phyloP scores from a whole-genome alignment of 1,140 invertebrate genomes.

The Formica selysi region DNA sequence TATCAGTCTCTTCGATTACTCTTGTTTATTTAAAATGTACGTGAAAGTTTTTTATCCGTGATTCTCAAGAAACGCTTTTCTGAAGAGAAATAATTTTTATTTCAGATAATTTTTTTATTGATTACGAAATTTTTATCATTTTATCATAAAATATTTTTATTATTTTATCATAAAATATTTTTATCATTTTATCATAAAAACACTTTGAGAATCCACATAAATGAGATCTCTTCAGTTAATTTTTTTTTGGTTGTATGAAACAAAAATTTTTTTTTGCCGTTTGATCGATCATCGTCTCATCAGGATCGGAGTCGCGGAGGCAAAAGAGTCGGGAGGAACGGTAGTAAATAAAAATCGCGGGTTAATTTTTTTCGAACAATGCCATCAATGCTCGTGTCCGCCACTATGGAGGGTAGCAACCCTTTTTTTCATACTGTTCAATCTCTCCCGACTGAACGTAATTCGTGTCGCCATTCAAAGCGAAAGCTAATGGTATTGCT shows the following conservation, averaged over 20 bases:
- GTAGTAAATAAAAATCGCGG: constrained; percentile 76
- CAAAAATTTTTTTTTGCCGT: constrained; percentile 53
- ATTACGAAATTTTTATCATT: no score
- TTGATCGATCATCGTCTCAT: constrained; percentile 69
- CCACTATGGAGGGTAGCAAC: constrained; percentile 65
- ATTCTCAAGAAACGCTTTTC: not conserved
- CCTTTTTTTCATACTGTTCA: constrained; percentile 70
- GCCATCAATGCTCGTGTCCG: constrained; percentile 64
- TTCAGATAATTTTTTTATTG: not conserved
- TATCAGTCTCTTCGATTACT: not conserved
- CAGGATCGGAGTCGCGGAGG: constrained; percentile 58
- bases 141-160: no score
- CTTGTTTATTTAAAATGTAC: not conserved
- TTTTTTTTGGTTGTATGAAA: constrained; percentile 16
- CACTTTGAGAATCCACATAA: no score
- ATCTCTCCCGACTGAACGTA: constrained; percentile 64
- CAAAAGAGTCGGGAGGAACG: constrained; percentile 37
- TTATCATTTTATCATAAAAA: no score
- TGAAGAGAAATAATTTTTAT: not conserved
- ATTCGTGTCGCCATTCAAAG: constrained; percentile 73
- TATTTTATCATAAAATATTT: no score
- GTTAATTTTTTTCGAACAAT: constrained; percentile 78
- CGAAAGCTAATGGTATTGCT: constrained; percentile 71
- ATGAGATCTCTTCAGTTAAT: not conserved
- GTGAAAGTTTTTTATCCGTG: no score